phyloP scores from a whole-genome alignment of 2,113 vertebrate genomes.

The Notarius lentiginosus region DNA sequence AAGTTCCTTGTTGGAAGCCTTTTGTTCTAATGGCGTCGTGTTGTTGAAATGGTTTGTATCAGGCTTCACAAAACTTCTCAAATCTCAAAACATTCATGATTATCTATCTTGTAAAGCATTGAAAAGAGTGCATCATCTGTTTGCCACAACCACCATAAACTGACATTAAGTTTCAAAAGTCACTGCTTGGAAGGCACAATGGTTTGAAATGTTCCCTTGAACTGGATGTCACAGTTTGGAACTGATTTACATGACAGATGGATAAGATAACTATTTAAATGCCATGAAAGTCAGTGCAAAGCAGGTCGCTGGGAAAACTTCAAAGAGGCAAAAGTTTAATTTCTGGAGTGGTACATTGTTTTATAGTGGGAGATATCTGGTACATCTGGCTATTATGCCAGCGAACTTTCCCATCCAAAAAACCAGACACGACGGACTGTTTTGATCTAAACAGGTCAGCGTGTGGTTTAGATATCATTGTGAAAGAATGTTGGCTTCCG shows the following conservation, averaged over 20 bases:
- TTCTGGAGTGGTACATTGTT: constrained; percentile 18
- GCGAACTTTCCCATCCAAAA: constrained; percentile 16
- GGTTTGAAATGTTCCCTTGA: background rate
- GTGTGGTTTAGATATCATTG: constrained; percentile 46
- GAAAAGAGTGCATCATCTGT: background rate
- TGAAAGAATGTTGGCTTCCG: constrained; percentile 50
- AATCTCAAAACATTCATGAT: background rate
- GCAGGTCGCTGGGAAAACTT: constrained; percentile 24
- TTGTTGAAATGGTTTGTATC: background rate
- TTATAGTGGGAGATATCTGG: constrained; percentile 33
- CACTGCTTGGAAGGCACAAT: background rate
- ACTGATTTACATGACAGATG: constrained; percentile 58
- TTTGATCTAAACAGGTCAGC: constrained; percentile 52
- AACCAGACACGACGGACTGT: constrained; percentile 32
- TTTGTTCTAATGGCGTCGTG: background rate
- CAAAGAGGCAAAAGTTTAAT: constrained; percentile 18
- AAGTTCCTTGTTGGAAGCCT: background rate
- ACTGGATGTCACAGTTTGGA: constrained; percentile 58
- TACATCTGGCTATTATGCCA: constrained; percentile 42
- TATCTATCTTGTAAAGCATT: background rate
- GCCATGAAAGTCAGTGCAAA: constrained; percentile 9
- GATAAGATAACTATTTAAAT: constrained; percentile 18
- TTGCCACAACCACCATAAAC: background rate
- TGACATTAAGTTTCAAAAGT: background rate
- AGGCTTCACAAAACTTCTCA: background rate